A percentile compares a stretch with the other conserved stretches of the same genome.
Conservation (phyloP, 1,140 invertebrate genomes). For the Oscheius sp. region DNA sequence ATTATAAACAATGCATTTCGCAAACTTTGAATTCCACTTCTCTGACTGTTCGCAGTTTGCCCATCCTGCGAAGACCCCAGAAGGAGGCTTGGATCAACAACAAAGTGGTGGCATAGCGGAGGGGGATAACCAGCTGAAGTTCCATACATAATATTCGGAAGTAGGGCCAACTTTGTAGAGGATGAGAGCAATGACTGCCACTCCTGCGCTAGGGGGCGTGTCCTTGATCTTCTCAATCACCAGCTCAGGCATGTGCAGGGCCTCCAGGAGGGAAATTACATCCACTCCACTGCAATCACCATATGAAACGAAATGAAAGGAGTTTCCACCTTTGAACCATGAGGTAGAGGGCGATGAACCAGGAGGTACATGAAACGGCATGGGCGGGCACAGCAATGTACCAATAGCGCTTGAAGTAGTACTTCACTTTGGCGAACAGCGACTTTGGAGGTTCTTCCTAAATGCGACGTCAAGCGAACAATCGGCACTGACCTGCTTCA, state of each 20-base stretch:
- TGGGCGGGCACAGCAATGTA: constrained; percentile 56
- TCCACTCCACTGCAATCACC: constrained; percentile 46
- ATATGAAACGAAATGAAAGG: not conserved
- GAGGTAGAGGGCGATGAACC: constrained; percentile 49
- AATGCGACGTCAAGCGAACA: not conserved
- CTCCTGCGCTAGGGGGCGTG: constrained; percentile 46
- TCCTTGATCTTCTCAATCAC: constrained; percentile 51
- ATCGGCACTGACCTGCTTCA: constrained; percentile 31
- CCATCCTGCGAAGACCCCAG: constrained; percentile 43
- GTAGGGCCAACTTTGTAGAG: constrained; percentile 49
- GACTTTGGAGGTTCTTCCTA: constrained; percentile 43
- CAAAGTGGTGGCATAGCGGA: constrained; percentile 51
- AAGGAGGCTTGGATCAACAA: constrained; percentile 47
- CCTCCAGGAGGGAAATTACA: constrained; percentile 46
- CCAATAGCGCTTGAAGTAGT: constrained; percentile 58
- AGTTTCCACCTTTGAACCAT: constrained; percentile 46
- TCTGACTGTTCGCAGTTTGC: constrained; percentile 44
- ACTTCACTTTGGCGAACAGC: constrained; percentile 54
- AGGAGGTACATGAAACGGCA: constrained; percentile 38
- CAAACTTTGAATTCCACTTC: constrained; percentile 48
- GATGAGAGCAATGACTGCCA: constrained; percentile 49
- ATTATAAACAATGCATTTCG: not conserved
- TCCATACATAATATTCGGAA: not conserved
- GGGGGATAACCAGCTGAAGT: constrained; percentile 47
- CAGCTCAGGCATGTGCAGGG: constrained; percentile 46